These are phyloP conservation scores for Leptopilina syphax DNA, from an alignment of 2,888 invertebrate species.

Conservation along the genomic window DNA sequence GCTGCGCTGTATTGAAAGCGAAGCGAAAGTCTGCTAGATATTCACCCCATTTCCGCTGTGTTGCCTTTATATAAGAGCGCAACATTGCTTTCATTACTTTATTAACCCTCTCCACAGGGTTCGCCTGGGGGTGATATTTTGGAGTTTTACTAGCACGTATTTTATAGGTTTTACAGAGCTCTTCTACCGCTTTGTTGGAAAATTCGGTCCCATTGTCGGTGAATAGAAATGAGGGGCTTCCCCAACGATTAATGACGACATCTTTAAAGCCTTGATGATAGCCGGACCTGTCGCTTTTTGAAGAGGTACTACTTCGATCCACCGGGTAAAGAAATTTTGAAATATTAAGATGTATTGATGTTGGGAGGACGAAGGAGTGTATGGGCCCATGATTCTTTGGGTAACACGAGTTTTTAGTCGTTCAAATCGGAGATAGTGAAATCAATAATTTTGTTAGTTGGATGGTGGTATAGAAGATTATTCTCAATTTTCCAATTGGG, in stretches of 20 bases:
- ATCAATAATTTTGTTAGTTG: not conserved
- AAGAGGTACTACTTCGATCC: slow-evolving; percentile 50
- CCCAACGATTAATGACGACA: not conserved
- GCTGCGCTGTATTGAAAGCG: not conserved
- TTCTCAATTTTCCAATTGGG: slow-evolving; percentile 43
- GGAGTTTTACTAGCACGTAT: slow-evolving; percentile 21
- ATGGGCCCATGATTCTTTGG: slow-evolving; percentile 52
- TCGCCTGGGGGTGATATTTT: slow-evolving; percentile 35
- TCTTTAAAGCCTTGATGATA: slow-evolving; percentile 45
- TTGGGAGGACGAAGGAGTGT: slow-evolving; percentile 48
- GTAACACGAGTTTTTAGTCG: slow-evolving; percentile 53
- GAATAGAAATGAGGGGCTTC: slow-evolving; percentile 43
- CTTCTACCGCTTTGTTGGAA: not conserved
- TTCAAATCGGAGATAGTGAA: slow-evolving; percentile 28
- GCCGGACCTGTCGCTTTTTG: slow-evolving; percentile 47
- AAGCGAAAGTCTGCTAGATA: no score
- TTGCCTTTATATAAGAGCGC: not conserved
- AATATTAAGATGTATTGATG: slow-evolving; percentile 52
- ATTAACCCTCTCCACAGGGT: not conserved
- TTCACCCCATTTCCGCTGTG: not conserved
- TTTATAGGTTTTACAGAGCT: not conserved
- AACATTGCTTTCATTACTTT: not conserved
- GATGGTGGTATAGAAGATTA: not conserved
- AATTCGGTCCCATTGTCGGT: slow-evolving; percentile 56
- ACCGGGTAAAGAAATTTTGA: slow-evolving; percentile 56